phyloP scores from a whole-genome alignment of 2,113 vertebrate genomes.

The Heterochromis multidens region DNA sequence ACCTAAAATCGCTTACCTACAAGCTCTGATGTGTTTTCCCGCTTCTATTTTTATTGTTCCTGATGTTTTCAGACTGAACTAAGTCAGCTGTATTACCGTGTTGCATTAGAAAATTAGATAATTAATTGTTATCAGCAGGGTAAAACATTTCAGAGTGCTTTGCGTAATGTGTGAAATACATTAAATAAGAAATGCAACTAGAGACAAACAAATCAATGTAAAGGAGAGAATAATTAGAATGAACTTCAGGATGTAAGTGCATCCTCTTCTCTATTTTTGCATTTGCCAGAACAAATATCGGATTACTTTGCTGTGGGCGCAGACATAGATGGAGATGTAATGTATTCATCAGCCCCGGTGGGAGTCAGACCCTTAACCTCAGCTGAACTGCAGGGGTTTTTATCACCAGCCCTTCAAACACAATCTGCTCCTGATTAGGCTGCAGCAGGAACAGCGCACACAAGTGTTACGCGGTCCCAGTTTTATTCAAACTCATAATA shows the following conservation, averaged over 20 bases:
- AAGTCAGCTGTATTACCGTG: not conserved
- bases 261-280: not conserved
- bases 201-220: not conserved
- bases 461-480: not conserved
- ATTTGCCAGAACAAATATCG: not conserved
- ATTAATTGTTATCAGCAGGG: not conserved
- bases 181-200: not conserved
- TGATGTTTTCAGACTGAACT: not conserved
- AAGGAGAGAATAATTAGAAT: not conserved
- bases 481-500: slow-evolving; percentile 13
- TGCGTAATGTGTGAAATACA: not conserved
- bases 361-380: slow-evolving; percentile 20
- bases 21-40: not conserved
- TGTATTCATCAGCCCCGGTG: not conserved
- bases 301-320: not conserved
- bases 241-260: not conserved
- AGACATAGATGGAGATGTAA: slow-evolving; percentile 6
- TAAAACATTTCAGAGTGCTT: not conserved
- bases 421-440: slow-evolving; percentile 41
- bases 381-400: slow-evolving; percentile 1
- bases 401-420: slow-evolving; percentile 29
- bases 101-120: not conserved
- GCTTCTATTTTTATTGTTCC: not conserved
- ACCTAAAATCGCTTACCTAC: not conserved
- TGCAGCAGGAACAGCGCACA: slow-evolving; percentile 18